Conservation (phyloP, 2,797 vertebrate species). For the Neomorphus geoffroyi region DNA sequence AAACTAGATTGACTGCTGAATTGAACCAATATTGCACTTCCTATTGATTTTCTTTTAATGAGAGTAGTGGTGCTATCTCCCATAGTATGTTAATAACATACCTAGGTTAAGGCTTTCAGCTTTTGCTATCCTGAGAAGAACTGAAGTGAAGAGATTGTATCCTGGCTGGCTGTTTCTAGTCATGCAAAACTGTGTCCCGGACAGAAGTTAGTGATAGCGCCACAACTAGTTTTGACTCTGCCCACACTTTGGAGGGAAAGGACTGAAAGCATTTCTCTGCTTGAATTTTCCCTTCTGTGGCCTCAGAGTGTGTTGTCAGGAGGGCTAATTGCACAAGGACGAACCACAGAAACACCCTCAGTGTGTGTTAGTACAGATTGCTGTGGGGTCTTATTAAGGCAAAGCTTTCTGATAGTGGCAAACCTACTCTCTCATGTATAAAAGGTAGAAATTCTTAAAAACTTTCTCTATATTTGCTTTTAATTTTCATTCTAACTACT, state of each 20-base stretch:
- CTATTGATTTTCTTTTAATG: background rate
- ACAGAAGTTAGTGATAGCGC: background rate
- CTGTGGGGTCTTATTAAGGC: background rate
- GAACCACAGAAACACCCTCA: background rate
- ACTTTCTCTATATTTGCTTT: background rate
- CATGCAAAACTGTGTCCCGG: background rate
- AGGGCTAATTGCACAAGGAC: background rate
- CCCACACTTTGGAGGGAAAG: background rate
- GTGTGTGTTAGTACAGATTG: background rate
- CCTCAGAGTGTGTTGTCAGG: background rate
- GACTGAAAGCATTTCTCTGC: background rate
- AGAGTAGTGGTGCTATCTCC: background rate
- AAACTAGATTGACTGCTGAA: background rate
- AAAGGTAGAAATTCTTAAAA: background rate
- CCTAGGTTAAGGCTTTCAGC: background rate
- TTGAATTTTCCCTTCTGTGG: background rate
- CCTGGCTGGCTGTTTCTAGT: background rate
- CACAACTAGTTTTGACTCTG: background rate
- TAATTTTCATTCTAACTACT: constrained; percentile 11
- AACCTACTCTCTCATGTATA: background rate
- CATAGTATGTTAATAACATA: background rate
- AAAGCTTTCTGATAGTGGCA: background rate
- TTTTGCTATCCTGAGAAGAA: background rate
- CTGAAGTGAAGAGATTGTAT: background rate
- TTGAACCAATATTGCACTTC: background rate